Evolutionary conservation across 1,140 invertebrate species (phyloP).

Genomic region (Aphaenogaster rudis): DNA sequence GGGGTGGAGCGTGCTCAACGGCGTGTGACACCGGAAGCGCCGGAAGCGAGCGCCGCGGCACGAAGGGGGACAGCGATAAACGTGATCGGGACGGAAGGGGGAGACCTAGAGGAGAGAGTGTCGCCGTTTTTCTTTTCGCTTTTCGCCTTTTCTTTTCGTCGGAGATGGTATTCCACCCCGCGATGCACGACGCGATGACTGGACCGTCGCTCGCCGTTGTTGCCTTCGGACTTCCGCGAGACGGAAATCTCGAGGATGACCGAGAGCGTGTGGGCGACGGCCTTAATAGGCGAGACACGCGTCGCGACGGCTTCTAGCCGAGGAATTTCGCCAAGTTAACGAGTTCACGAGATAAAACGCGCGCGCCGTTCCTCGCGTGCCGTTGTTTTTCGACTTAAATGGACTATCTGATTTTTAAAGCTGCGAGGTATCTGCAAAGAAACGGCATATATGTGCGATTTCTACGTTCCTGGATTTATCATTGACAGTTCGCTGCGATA

Average conservation of each 20-base stretch:
- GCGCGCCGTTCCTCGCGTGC: background rate
- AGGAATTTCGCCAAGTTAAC: constrained; percentile 48
- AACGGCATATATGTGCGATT: background rate
- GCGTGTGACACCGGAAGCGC: constrained; percentile 87
- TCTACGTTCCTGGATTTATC: background rate
- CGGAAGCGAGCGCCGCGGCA: constrained; percentile 79
- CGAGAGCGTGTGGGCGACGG: constrained; percentile 40
- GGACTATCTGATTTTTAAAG: background rate
- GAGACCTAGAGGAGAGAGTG: constrained; percentile 42
- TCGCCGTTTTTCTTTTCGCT: constrained; percentile 1
- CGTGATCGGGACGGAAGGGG: constrained; percentile 67
- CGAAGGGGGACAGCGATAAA: constrained; percentile 57
- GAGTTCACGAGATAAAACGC: constrained; percentile 43
- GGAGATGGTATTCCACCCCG: constrained; percentile 28
- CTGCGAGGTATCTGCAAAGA: background rate
- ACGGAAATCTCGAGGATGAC: constrained; percentile 48
- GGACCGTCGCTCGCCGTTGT: background rate
- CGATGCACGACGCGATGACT: background rate
- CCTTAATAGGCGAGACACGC: constrained; percentile 63
- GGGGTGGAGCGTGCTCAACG: constrained; percentile 85
- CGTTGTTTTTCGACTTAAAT: constrained; percentile 2
- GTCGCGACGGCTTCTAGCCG: constrained; percentile 53
- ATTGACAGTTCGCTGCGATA: background rate
- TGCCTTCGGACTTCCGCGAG: constrained; percentile 19
- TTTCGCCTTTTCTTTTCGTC: background rate